Conservation (phyloP, 2,888 invertebrate species). For the Eilema caniola region DNA sequence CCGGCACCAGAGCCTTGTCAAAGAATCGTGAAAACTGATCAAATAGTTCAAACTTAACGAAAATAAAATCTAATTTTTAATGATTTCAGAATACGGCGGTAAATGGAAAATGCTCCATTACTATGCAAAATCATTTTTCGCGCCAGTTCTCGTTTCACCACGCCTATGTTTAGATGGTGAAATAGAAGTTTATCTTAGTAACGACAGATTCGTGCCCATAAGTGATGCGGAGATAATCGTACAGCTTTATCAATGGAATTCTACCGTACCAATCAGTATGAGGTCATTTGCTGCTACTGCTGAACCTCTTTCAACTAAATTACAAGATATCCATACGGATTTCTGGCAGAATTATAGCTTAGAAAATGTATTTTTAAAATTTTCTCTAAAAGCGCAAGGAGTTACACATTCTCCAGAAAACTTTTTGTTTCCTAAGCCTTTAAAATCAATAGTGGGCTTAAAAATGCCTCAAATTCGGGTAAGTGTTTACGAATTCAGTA, state of each 20-base stretch:
- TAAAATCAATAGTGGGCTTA: slow-evolving; percentile 85
- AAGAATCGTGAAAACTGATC: no score
- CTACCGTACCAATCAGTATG: slow-evolving; percentile 71
- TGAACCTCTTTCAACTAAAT: slow-evolving; percentile 62
- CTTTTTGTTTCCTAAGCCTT: slow-evolving; percentile 88
- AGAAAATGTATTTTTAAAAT: slow-evolving; percentile 74
- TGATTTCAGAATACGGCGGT: slow-evolving; percentile 89
- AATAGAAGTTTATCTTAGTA: slow-evolving; percentile 88
- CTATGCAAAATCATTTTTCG: slow-evolving; percentile 94
- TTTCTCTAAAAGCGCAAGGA: slow-evolving; percentile 82
- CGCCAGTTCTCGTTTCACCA: slow-evolving; percentile 90
- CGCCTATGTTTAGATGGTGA: slow-evolving; percentile 81
- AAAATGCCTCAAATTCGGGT: slow-evolving; percentile 87
- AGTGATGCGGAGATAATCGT: slow-evolving; percentile 82
- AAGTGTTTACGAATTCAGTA: slow-evolving; percentile 37
- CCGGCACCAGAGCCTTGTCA: no score
- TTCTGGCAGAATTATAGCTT: slow-evolving; percentile 61
- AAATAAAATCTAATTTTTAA: not conserved
- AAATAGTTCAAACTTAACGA: no score
- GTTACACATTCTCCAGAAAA: slow-evolving; percentile 87
- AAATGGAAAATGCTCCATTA: slow-evolving; percentile 97
- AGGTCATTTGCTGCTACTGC: slow-evolving; percentile 60
- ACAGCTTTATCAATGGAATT: slow-evolving; percentile 88
- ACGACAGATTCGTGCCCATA: slow-evolving; percentile 86
- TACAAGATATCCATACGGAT: slow-evolving; percentile 61